Conservation (phyloP, 2,888 invertebrate species). For the Seladonia tumulorum region DNA sequence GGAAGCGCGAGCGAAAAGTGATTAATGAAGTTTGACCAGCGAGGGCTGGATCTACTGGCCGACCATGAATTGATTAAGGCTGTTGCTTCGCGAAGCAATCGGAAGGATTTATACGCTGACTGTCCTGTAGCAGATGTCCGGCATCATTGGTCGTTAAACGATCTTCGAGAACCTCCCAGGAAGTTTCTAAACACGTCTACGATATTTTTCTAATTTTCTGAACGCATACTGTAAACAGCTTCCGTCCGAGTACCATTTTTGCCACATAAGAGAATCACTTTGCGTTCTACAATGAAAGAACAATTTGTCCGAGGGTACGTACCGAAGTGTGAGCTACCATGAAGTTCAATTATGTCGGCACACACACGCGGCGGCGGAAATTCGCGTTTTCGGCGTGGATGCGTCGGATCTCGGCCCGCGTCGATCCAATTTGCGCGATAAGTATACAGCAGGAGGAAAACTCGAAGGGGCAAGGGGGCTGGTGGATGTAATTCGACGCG, state of each 20-base stretch:
- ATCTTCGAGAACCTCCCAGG: background rate
- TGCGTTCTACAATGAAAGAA: background rate
- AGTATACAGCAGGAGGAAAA: slow-evolving; percentile 39
- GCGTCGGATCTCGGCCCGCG: background rate
- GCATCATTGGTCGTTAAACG: background rate
- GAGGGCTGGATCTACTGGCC: background rate
- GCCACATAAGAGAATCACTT: background rate
- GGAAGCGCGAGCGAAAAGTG: slow-evolving; percentile 31
- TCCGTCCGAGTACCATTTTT: background rate
- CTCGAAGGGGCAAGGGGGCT: slow-evolving; percentile 14
- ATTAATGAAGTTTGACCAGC: slow-evolving; percentile 29
- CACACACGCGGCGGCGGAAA: background rate
- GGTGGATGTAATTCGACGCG: slow-evolving; percentile 70
- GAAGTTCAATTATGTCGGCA: background rate
- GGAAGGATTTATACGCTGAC: background rate
- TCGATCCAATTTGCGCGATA: slow-evolving; percentile 63
- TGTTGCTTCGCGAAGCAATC: slow-evolving; percentile 25
- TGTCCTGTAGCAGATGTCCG: background rate
- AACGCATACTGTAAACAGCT: background rate
- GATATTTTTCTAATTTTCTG: background rate
- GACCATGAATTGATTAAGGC: slow-evolving; percentile 40
- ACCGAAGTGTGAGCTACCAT: background rate
- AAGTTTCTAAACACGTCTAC: background rate
- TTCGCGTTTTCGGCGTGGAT: background rate
- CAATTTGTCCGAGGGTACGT: background rate